Base-by-base conservation (phyloP, 2,797 vertebrate species). In the Tamandua tetradactyla region DNA sequence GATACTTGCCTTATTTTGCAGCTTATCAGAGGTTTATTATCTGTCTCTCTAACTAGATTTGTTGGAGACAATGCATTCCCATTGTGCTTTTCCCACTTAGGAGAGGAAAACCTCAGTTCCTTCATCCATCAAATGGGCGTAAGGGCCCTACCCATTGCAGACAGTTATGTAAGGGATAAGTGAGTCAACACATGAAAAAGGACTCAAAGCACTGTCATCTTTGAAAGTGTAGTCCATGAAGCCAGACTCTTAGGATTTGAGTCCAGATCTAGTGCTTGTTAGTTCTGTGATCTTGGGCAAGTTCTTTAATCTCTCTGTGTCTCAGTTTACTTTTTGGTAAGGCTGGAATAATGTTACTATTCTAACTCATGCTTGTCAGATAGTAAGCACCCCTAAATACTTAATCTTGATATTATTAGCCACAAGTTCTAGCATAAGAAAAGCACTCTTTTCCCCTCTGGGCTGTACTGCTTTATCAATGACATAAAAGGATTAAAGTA, bases 221-320 rank as follows among this genome's bases (percentile, higher is more conserved):
- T 40, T 20, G 27, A 57, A 18, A 66, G 6, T 5, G 0, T 2
- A 18, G 13, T 20, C 27, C 4, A 0, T 13, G 47, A 37, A 68
- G 23, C 30, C 35, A 61, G 44, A 52, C 49, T 10, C 14, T 57
- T n/a, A 25, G 49, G 40, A 37, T 72, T n/a, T 32, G 42, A 74
- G 59, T 52, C 18, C 3, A 44, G 11, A 12, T 64, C 49, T 37
- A 17, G 0, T 37, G 5, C 27, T 71, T 30, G 0, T 35, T 40
- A 57, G 25, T 64, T 76, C 42, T 94, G 40, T 74, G 62, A 66
- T 35, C 30, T 35, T 5, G 49, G 27, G 10, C 22, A n/a, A 84
- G n/a, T 27, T 64, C 20, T 87, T 87, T 52, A 68, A 89, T 84
- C 12, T 57, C 59, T 55, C 82, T 35, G 14, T 91, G 78, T 12